Base-by-base conservation (phyloP, 2,797 vertebrate species). In the Eurystomus glaucurus region DNA sequence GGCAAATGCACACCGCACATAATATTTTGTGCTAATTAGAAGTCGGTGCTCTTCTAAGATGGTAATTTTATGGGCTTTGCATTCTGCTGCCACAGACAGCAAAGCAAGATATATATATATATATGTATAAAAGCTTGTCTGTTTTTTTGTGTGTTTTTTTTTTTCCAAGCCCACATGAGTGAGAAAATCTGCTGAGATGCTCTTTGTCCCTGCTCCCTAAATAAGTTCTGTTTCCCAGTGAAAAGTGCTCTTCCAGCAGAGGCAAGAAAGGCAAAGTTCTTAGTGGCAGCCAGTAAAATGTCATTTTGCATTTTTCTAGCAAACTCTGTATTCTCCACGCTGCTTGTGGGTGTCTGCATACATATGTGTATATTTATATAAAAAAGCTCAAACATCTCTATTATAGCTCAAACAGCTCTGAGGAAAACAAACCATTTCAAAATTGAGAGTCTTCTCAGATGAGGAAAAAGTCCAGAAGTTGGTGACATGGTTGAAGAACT, bases 21-120 rank as follows among this genome's bases (percentile, higher is more conserved):
- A 62, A 46, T 68, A 78, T 82, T 96, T 91, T 46, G 51, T 85
- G 83, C 75, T 97, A 96, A 96, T 97, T 97, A 95, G 68, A 96
- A 95, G 93, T 2, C 3, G 13, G 21, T 72, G 83, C 72, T 93
- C 76, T 33, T 51, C 81, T 48, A 81, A 95, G 81, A 39, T 65
- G 74, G 82, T 77, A 94, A 81, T 95, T 97, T 89, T 78, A 82
- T 66, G 86, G 86, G 50, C 81, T 95, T 74, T 96, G 80, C 29
- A 17, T 85, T 93, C 88, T 80, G 52, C 77, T 75, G 20, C 92
- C 78, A 23, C 70, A 72, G 84, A 84, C 86, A 89, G 60, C 80
- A 85, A 87, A 85, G 71, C 77, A 68, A 72, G 82, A 65, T 41
- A 58, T 18, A 28, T 15, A 13, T 31, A 29, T 7, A 51, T 35